Evolutionary conservation across 2,888 invertebrate species (phyloP).

Genomic region (Lasioglossum pauxillum): DNA sequence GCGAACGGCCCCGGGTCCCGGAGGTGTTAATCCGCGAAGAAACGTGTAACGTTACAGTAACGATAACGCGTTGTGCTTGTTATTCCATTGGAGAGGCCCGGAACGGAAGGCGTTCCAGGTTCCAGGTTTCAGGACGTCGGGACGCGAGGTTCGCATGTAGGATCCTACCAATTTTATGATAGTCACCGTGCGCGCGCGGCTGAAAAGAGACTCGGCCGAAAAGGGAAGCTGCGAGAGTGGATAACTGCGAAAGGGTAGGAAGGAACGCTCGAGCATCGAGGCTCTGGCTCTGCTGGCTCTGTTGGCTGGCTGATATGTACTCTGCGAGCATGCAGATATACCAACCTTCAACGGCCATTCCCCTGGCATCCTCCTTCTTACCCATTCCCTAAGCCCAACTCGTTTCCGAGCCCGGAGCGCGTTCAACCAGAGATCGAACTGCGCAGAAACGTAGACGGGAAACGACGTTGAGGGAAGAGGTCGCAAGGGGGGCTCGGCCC

Average conservation of each 20-base stretch:
- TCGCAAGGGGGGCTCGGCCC: conserved; percentile 41
- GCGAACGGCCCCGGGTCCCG: neutral
- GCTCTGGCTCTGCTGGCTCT: neutral
- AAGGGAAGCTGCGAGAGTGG: conserved; percentile 20
- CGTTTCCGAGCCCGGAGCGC: conserved; percentile 59
- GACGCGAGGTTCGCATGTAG: neutral
- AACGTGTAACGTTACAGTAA: neutral
- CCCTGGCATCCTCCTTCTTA: conserved; percentile 29
- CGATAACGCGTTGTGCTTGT: neutral
- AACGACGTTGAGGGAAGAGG: conserved; percentile 50
- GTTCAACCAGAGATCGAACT: conserved; percentile 70
- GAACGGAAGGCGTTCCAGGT: neutral
- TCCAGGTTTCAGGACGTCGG: neutral
- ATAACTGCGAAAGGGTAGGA: conserved; percentile 5
- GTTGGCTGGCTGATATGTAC: conserved; percentile 48
- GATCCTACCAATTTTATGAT: conserved; percentile 31
- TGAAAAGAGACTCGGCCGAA: conserved; percentile 37
- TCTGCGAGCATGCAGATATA: conserved; percentile 59
- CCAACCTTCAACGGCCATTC: conserved; percentile 47
- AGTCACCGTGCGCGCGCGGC: conserved; percentile 21
- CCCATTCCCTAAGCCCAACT: conserved; percentile 44
- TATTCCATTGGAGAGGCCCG: neutral
- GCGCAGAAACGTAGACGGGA: conserved; percentile 62
- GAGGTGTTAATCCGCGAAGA: neutral
- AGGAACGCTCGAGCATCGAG: conserved; percentile 25